Conservation (phyloP, 2,797 vertebrate genomes). For the Chromobotia macracanthus region DNA sequence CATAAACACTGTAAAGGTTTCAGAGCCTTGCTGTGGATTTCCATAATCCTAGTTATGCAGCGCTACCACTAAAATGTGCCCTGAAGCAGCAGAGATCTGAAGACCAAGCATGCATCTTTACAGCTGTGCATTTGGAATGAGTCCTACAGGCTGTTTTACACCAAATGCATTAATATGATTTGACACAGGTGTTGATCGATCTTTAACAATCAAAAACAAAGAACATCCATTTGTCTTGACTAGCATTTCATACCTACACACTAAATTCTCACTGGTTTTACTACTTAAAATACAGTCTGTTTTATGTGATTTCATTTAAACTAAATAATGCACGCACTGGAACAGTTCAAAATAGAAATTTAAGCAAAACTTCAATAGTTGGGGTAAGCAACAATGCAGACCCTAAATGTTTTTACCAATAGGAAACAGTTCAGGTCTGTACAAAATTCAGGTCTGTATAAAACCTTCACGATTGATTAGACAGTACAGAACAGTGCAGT, state of each 20-base stretch:
- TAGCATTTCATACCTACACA: constrained; percentile 2
- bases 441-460: neutral
- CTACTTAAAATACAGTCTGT: constrained; percentile 5
- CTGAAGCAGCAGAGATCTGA: constrained; percentile 16
- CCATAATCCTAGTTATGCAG: constrained; percentile 48
- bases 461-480: neutral
- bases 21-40: constrained; percentile 39
- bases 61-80: constrained; percentile 10
- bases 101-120: constrained; percentile 1
- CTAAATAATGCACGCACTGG: constrained; percentile 34
- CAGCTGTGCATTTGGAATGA: neutral
- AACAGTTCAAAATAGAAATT: neutral
- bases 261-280: constrained; percentile 1
- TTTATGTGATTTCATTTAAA: constrained; percentile 14
- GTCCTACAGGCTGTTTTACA: constrained; percentile 4
- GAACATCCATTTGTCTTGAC: neutral
- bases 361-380: neutral
- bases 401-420: neutral
- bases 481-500: neutral
- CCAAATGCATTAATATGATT: constrained; percentile 7
- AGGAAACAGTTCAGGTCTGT: neutral
- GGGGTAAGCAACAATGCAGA: neutral
- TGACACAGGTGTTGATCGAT: neutral
- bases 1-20: constrained; percentile 42
- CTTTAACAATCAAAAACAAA: neutral